Percentiles rank a stretch among this genome's conserved stretches.
Conservation (phyloP, 2,888 invertebrate genomes). For the Phorcus lineatus region DNA sequence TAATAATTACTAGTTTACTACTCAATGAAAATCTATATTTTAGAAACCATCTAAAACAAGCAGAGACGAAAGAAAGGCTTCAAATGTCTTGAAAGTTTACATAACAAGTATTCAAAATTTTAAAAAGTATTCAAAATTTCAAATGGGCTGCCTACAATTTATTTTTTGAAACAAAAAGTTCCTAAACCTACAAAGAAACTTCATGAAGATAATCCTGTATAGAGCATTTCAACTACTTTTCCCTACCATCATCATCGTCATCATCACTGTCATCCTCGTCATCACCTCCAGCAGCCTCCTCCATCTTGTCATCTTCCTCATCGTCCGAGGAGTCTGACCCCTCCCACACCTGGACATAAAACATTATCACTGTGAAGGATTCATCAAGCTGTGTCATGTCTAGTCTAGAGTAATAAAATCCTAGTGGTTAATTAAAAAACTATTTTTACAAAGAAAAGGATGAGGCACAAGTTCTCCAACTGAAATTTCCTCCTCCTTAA, state of each 20-base stretch:
- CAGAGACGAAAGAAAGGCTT: too few relatives aligned
- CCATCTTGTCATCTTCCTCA: conserved; percentile 68
- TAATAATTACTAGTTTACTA: too few relatives aligned
- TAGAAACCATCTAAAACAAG: too few relatives aligned
- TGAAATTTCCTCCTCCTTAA: too few relatives aligned
- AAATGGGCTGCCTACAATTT: too few relatives aligned
- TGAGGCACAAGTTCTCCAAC: too few relatives aligned
- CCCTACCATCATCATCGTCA: conserved; percentile 32
- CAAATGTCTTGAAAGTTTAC: too few relatives aligned
- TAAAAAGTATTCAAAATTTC: not conserved
- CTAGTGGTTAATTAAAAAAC: too few relatives aligned
- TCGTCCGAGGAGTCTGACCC: conserved; percentile 83
- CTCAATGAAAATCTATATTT: too few relatives aligned
- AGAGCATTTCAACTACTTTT: not conserved
- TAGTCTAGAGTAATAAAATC: too few relatives aligned
- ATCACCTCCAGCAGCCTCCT: conserved; percentile 30
- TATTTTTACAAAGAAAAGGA: too few relatives aligned
- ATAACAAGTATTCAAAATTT: not conserved
- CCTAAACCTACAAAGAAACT: not conserved
- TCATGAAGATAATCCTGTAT: not conserved
- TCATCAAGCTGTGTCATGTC: too few relatives aligned
- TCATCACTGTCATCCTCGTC: conserved; percentile 45
- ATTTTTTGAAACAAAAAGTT: not conserved
- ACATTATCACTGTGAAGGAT: not conserved
- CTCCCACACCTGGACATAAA: conserved; percentile 83